Base-by-base conservation (phyloP, 1,140 invertebrate genomes). In the Arion vulgaris region DNA sequence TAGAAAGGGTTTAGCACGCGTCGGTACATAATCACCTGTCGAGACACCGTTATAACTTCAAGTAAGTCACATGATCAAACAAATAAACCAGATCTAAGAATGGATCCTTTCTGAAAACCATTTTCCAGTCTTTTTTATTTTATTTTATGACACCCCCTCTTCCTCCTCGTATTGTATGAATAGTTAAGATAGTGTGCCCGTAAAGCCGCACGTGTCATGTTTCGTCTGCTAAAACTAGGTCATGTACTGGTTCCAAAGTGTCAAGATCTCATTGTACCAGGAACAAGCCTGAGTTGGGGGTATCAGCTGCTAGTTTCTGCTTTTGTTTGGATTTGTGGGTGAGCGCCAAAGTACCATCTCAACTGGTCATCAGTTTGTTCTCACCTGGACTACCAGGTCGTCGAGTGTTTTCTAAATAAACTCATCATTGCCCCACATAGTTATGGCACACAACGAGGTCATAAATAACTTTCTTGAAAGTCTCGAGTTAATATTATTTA, bases 311-410 rank as follows among this genome's bases (percentile, higher is more conserved):
- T 39, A 39, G 62, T 34, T 1, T 17, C 62, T 2, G 5, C 62
- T 66, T 23, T 66, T 32, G 62, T 66, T 4, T 66, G 62, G 32
- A 66, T 23, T 32, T 66, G 36, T 72, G 38, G 36, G 71, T 72
- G 71, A 72, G 71, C 41, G 71, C 71, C 41, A 39, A 41, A 72
- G 68, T 72, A 38, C 23, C 41, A 28, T 32, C 57, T n/a, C 49
- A 11, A 26, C 49, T 28, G 32, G 17, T 39, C 76, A 49, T 49
- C 5, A 28, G 11, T 28, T 53, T 11, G 23, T 76, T 76, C 32
- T 19, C 45, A 38, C 45, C 49, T 45, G 41, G 45, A 17, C 74
- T 51, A 1, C 53, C n/a, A 1, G 4, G 38, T 32, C n/a, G 41
- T 51, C 5, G 39, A 41, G 36, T 32, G 13, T 5, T 45, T 45